Percentiles rank a stretch among this genome's conserved stretches.
Evolutionary conservation across 2,888 invertebrate species (phyloP).

Genomic region (Rhimphoctona megacephalus): DNA sequence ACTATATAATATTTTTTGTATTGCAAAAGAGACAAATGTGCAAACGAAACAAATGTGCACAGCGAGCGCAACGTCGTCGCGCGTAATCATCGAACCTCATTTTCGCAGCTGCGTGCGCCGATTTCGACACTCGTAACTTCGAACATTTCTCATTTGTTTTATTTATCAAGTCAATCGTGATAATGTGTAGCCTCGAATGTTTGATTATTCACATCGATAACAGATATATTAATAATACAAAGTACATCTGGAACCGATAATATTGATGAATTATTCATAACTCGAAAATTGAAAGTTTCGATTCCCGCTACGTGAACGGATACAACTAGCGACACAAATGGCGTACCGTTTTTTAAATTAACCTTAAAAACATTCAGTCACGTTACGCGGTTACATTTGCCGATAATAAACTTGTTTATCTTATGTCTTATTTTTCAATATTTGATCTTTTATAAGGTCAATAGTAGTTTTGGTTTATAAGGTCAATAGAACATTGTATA

Average conservation of each 20-base stretch:
- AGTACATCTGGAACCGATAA: background rate
- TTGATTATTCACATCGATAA: background rate
- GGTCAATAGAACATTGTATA: background rate
- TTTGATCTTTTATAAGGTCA: background rate
- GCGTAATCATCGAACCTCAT: background rate
- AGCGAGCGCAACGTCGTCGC: background rate
- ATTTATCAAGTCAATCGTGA: background rate
- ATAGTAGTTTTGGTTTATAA: background rate
- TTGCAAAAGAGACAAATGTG: constrained; percentile 17
- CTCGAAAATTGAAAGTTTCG: background rate
- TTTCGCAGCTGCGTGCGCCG: constrained; percentile 17
- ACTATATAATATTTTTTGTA: constrained; percentile 9
- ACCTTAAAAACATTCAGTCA: background rate
- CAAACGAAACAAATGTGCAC: background rate
- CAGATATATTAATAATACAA: background rate
- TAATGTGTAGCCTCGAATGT: background rate
- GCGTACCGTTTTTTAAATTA: background rate
- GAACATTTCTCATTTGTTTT: background rate
- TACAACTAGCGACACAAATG: background rate
- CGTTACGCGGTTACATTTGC: background rate
- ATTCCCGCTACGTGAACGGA: constrained; percentile 1
- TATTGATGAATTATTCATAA: constrained; percentile 1
- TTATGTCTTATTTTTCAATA: background rate
- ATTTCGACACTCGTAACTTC: background rate
- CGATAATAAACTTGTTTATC: background rate